Evolutionary conservation across 2,797 vertebrate species (phyloP).

Genomic region (Apogon talboti): DNA sequence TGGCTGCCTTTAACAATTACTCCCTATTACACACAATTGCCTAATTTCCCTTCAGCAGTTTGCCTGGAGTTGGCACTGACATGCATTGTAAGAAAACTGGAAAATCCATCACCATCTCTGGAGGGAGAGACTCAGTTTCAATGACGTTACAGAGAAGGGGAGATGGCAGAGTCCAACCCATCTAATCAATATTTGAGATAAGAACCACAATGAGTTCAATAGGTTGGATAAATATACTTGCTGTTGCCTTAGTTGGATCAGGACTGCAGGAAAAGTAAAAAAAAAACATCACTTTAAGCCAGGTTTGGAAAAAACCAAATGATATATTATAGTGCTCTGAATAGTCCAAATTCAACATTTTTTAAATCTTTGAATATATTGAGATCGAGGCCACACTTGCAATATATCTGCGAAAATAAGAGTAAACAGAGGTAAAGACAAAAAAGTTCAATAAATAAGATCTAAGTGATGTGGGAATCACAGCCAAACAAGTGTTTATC

Average conservation of each 20-base stretch:
- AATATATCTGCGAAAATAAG: too few relatives aligned
- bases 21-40: constrained; percentile 29
- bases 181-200: constrained; percentile 22
- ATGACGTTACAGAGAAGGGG: constrained; percentile 14
- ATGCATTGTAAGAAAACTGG: constrained; percentile 49
- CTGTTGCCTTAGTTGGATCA: constrained; percentile 52
- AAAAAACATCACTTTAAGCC: constrained; percentile 6
- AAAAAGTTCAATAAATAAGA: too few relatives aligned
- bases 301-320: constrained; percentile 31
- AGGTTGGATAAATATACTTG: constrained; percentile 20
- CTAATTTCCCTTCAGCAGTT: constrained; percentile 40
- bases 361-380: too few relatives aligned
- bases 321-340: constrained; percentile 14
- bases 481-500: too few relatives aligned
- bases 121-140: constrained; percentile 27
- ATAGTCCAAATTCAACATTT: constrained; percentile 40
- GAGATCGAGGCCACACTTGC: too few relatives aligned
- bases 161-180: constrained; percentile 1
- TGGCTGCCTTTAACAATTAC: constrained; percentile 21
- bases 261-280: constrained; percentile 1
- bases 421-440: too few relatives aligned
- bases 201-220: constrained; percentile 15
- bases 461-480: too few relatives aligned
- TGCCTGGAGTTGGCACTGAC: constrained; percentile 51
- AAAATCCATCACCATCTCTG: constrained; percentile 66